Percentiles rank a stretch among this genome's conserved stretches.
These are phyloP conservation scores for Acropternis orthonyx DNA, from an alignment of 2,797 vertebrate genomes.

Conservation along the genomic window DNA sequence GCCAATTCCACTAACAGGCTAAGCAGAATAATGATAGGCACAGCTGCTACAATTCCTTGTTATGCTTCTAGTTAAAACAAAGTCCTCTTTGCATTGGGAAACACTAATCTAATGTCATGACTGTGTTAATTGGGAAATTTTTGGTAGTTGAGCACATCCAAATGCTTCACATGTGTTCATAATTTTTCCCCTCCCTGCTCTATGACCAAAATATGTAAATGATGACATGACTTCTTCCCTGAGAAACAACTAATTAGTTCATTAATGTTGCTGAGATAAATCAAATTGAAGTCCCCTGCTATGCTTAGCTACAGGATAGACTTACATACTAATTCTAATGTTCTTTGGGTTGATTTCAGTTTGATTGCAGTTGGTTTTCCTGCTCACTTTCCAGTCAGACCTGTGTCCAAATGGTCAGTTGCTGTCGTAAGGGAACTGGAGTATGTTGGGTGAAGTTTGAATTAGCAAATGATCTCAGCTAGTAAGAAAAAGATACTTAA, in stretches of 20 bases:
- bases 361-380: background rate
- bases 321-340: background rate
- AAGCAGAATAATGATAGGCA: constrained; percentile 49
- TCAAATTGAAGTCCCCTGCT: background rate
- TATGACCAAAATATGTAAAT: background rate
- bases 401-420: background rate
- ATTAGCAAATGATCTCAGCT: background rate
- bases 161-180: background rate
- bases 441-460: background rate
- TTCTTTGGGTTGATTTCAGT: background rate
- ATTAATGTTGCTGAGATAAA: background rate
- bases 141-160: background rate
- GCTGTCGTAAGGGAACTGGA: background rate
- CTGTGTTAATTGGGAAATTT: background rate
- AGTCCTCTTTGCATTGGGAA: constrained; percentile 41
- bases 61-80: constrained; percentile 35
- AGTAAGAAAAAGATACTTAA: background rate
- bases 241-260: background rate
- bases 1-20: constrained; percentile 32
- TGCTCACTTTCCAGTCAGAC: background rate
- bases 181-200: background rate
- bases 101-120: background rate
- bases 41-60: constrained; percentile 51
- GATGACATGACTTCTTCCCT: background rate
- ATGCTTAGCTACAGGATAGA: background rate